These are phyloP conservation scores for Thomomys bottae DNA, from an alignment of 2,113 vertebrate species.

Conservation along the genomic window DNA sequence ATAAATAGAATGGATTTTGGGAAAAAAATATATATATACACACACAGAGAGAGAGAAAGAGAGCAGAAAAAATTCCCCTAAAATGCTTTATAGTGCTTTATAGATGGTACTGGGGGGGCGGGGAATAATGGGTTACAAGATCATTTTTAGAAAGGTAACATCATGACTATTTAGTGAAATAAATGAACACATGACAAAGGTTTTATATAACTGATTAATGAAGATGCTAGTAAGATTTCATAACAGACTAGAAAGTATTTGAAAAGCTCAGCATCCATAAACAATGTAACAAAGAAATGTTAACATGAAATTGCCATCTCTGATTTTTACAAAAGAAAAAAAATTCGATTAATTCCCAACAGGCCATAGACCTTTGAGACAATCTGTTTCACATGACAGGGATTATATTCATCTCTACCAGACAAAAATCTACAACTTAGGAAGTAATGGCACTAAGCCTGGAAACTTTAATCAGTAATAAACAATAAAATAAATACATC, in stretches of 20 bases:
- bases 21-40: too few species aligned
- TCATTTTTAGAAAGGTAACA: constrained; percentile 21
- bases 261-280: neutral
- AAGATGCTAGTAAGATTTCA: neutral
- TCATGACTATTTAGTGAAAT: neutral
- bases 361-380: neutral
- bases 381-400: constrained; percentile 7
- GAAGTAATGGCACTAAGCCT: neutral
- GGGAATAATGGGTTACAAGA: neutral
- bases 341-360: neutral
- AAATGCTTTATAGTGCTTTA: neutral
- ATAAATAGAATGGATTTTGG: neutral
- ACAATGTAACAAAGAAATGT: constrained; percentile 1
- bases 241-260: neutral
- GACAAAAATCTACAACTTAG: constrained; percentile 19
- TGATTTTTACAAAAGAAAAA: neutral
- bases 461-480: neutral
- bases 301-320: neutral
- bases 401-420: constrained; percentile 16
- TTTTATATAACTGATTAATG: constrained; percentile 11
- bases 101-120: neutral
- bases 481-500: neutral
- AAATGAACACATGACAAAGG: neutral
- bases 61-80: neutral
- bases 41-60: too few species aligned